These are phyloP conservation scores for Urosaurus nigricauda DNA, from an alignment of 2,797 vertebrate genomes.

Conservation along the genomic window DNA sequence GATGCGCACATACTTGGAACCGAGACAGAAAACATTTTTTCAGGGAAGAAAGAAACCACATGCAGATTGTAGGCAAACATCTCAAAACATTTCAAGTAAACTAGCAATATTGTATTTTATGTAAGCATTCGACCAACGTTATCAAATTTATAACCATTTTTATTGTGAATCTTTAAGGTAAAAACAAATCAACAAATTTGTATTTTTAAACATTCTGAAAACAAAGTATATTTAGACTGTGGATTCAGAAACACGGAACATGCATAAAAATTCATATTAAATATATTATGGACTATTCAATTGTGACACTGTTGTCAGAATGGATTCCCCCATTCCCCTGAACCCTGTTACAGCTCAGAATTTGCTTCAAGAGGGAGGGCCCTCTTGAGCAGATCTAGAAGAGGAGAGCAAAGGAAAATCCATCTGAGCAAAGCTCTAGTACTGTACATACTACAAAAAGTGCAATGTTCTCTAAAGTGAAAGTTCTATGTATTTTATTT, in stretches of 20 bases:
- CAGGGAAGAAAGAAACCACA: neutral
- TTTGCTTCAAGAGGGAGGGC: neutral
- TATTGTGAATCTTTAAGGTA: neutral
- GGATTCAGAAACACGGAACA: conserved; percentile 74
- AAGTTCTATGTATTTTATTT: conserved; percentile 19
- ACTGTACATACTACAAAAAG: conserved; percentile 42
- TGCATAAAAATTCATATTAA: conserved; percentile 73
- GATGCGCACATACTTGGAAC: neutral
- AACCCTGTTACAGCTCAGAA: neutral
- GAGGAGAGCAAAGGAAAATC: too few species aligned
- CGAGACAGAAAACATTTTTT: neutral
- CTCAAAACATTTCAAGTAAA: neutral
- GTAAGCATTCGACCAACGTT: neutral
- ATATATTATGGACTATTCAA: conserved; percentile 4
- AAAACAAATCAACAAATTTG: neutral
- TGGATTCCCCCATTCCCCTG: neutral
- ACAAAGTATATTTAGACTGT: conserved; percentile 78
- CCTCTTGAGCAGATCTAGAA: neutral
- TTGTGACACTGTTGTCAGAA: neutral
- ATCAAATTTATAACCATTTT: neutral
- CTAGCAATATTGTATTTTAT: neutral
- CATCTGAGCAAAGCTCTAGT: conserved; percentile 46
- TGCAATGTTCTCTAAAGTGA: conserved; percentile 42
- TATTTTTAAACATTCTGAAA: conserved; percentile 52
- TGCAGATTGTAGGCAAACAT: neutral